A percentile compares a stretch with the other conserved stretches of the same genome.
Conservation (phyloP, 2,888 invertebrate genomes). For the Miltochrista miniata region DNA sequence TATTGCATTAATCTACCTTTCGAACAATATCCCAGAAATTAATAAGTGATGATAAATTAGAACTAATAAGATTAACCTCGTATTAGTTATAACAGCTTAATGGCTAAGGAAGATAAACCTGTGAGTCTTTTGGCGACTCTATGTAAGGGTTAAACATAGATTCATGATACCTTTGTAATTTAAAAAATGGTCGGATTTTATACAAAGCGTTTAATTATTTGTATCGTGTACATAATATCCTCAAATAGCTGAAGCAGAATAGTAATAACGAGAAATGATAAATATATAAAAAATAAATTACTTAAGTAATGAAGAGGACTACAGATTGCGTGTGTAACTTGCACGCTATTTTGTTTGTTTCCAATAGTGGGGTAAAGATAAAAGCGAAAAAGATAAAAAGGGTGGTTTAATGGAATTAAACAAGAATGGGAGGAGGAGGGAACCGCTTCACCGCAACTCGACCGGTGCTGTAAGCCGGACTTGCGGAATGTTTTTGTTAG, state of each 20-base stretch:
- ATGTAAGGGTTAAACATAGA: too few relatives aligned
- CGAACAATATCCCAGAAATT: conserved; percentile 38
- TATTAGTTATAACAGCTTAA: too few relatives aligned
- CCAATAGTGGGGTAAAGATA: conserved; percentile 79
- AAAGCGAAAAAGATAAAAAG: conserved; percentile 80
- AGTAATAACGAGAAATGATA: too few relatives aligned
- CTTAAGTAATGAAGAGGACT: conserved; percentile 60
- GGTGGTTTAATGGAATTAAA: conserved; percentile 83
- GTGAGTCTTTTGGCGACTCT: too few relatives aligned
- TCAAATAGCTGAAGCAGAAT: too few relatives aligned
- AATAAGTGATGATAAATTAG: too few relatives aligned
- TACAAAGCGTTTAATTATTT: too few relatives aligned
- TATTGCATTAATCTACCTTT: conserved; percentile 32
- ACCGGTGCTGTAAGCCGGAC: conserved; percentile 70
- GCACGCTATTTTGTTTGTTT: conserved; percentile 73
- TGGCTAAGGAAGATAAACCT: too few relatives aligned
- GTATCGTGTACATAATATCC: too few relatives aligned
- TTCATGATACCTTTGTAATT: too few relatives aligned
- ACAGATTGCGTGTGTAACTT: conserved; percentile 77
- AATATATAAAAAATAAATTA: conserved; percentile 59
- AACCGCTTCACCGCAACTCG: conserved; percentile 29
- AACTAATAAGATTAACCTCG: too few relatives aligned
- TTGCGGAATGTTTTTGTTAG: conserved; percentile 76
- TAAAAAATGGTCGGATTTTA: too few relatives aligned
- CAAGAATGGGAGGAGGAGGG: conserved; percentile 56